Evolutionary conservation across 2,888 invertebrate genomes (phyloP).

Genomic region (Torymus auratus): DNA sequence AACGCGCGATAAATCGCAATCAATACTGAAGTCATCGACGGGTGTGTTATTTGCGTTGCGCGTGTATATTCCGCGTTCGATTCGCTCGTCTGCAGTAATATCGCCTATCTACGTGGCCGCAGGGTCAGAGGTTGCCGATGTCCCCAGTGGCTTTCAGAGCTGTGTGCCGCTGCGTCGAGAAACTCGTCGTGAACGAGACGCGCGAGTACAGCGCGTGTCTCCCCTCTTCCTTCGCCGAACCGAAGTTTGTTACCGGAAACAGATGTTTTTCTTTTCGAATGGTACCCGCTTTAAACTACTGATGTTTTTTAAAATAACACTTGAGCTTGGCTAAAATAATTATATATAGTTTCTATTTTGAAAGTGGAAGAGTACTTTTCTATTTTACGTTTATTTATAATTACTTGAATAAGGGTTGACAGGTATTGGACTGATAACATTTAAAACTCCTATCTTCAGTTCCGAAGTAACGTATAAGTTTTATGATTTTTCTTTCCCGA

Average conservation of each 20-base stretch:
- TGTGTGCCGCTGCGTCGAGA: too few species aligned
- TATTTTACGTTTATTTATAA: too few species aligned
- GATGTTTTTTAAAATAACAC: too few species aligned
- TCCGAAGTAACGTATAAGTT: too few species aligned
- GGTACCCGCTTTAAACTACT: too few species aligned
- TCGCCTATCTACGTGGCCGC: slow-evolving; percentile 8
- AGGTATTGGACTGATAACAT: too few species aligned
- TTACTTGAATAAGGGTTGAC: too few species aligned
- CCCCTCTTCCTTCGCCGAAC: background rate
- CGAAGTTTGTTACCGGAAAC: slow-evolving; percentile 22
- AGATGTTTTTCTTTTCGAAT: slow-evolving; percentile 32
- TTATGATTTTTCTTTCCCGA: too few species aligned
- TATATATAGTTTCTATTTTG: too few species aligned
- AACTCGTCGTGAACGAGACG: slow-evolving; percentile 7
- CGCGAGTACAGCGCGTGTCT: background rate
- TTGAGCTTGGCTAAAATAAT: too few species aligned
- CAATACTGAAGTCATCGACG: slow-evolving; percentile 20
- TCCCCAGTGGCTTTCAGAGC: slow-evolving; percentile 37
- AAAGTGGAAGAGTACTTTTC: too few species aligned
- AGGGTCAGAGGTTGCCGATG: slow-evolving; percentile 46
- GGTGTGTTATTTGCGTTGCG: slow-evolving; percentile 14
- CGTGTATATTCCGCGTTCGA: slow-evolving; percentile 27
- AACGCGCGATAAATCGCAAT: slow-evolving; percentile 6
- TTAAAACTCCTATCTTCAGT: too few species aligned
- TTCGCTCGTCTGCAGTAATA: slow-evolving; percentile 19